A percentile compares a stretch with the other conserved stretches of the same genome.
phyloP scores from a whole-genome alignment of 1,140 invertebrate species.

The Drosophila nikananu region DNA sequence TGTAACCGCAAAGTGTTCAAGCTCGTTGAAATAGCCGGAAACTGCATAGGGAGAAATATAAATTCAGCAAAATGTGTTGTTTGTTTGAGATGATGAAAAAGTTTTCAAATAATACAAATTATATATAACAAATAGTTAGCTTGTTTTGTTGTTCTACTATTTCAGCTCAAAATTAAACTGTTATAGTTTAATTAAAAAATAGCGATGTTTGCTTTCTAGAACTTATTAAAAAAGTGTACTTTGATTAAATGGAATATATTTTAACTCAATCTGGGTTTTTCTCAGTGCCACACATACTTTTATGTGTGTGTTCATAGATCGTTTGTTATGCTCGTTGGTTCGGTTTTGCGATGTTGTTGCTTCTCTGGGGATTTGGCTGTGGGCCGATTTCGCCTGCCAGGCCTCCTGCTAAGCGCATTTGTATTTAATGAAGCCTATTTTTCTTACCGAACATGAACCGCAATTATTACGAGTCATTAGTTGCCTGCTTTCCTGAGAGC shows the following conservation, averaged over 20 bases:
- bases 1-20: constrained; percentile 57
- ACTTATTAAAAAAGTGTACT: background rate
- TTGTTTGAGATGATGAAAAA: background rate
- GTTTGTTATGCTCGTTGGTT: constrained; percentile 59
- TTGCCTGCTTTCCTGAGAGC: constrained; percentile 48
- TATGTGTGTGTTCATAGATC: constrained; percentile 31
- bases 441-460: constrained; percentile 64
- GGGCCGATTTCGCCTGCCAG: constrained; percentile 22
- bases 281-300: background rate
- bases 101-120: background rate
- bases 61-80: background rate
- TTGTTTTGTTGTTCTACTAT: too few species aligned
- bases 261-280: too few species aligned
- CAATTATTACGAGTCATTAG: constrained; percentile 79
- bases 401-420: constrained; percentile 69
- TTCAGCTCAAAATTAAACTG: background rate
- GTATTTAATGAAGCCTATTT: constrained; percentile 81
- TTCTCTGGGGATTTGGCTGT: constrained; percentile 4
- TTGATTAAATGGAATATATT: background rate
- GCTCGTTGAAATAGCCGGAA: constrained; percentile 37
- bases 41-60: background rate
- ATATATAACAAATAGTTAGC: background rate
- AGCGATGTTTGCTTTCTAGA: background rate
- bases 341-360: constrained; percentile 43
- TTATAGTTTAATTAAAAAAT: background rate